phyloP scores from a whole-genome alignment of 2,113 vertebrate genomes.

The Epinephelus cyanopodus region DNA sequence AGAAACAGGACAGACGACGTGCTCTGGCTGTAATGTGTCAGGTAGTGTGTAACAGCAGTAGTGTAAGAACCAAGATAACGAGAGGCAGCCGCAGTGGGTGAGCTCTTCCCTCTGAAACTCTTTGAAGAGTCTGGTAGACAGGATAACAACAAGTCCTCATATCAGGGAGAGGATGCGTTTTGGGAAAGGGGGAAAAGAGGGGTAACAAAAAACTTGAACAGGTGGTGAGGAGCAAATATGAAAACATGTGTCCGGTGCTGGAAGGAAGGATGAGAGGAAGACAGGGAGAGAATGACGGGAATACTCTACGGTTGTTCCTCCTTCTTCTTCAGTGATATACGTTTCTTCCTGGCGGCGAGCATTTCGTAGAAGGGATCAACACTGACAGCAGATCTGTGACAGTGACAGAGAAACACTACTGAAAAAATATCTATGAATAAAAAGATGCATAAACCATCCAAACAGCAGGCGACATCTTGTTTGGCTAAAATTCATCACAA shows the following conservation, averaged over 20 bases:
- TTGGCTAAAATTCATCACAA: background rate
- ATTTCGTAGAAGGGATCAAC: slow-evolving; percentile 97
- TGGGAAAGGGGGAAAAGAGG: slow-evolving; percentile 1
- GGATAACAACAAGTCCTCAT: slow-evolving; percentile 43
- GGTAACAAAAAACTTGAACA: slow-evolving; percentile 24
- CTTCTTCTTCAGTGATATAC: slow-evolving; percentile 95
- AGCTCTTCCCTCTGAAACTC: slow-evolving; percentile 46
- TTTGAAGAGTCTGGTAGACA: slow-evolving; percentile 52
- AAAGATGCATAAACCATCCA: too few relatives aligned
- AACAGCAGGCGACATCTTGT: background rate
- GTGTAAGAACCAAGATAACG: slow-evolving; percentile 27
- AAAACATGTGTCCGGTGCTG: slow-evolving; percentile 37
- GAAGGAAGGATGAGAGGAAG: slow-evolving; percentile 47
- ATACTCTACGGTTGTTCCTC: slow-evolving; percentile 86
- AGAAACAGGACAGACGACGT: slow-evolving; percentile 17
- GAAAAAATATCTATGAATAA: too few relatives aligned
- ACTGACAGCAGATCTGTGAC: slow-evolving; percentile 91
- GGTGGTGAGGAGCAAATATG: slow-evolving; percentile 31
- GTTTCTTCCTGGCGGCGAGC: slow-evolving; percentile 94
- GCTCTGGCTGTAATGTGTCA: slow-evolving; percentile 42
- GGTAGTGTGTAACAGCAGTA: slow-evolving; percentile 37
- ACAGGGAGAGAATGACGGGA: slow-evolving; percentile 11
- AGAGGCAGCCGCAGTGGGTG: slow-evolving; percentile 31
- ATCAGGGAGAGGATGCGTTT: slow-evolving; percentile 20
- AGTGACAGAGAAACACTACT: slow-evolving; percentile 39